Base-by-base conservation (phyloP, 2,888 invertebrate species). In the Tetramorium bicarinatum region DNA sequence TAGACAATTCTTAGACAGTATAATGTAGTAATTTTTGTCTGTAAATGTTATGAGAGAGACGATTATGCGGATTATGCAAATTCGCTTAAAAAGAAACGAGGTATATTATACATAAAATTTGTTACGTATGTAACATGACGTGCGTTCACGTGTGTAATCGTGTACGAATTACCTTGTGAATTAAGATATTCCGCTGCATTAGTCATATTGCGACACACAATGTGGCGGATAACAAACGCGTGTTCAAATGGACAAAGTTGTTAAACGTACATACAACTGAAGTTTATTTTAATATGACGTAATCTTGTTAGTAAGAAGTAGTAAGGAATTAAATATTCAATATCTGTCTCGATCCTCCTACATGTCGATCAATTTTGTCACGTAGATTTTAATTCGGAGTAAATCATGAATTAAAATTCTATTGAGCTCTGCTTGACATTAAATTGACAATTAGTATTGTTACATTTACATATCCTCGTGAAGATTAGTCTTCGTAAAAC, bases 181-280 rank as follows among this genome's bases (percentile, higher is more conserved):
- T 61, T 34, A 13, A 25, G 25, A 44, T 25, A 25, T 21, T 66
- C 41, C 13, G 41, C 15, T 66, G 21, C 64, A 25, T 44, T 66
- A 64, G 2, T 61, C n/a, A 61, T 11, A 62, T 41, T 47, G 11
- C 11, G n/a, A 38, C 4, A 34, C 3, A 38, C 49, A 25, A 13
- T 21, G 21, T 44, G 15, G 13, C 15, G 21, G 13, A 21, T 64
- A 44, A 41, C 1, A 7, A 64, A 41, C 64, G 7, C 41, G 66
- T 89, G 85, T 89, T 88, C 88, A 34, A 34, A 87, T 82, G 56
- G 77, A 85, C 81, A 59, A 87, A 82, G 81, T 88, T 91, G 88
- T 88, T 87, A 85, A 89, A 89, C 92, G 91, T 92, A 93, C 92
- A 92, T 92, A 93, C 92, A 92, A 88, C 89, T 91, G 77, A 92